phyloP scores from a whole-genome alignment of 2,797 vertebrate genomes.

The Neostethus bicornis region DNA sequence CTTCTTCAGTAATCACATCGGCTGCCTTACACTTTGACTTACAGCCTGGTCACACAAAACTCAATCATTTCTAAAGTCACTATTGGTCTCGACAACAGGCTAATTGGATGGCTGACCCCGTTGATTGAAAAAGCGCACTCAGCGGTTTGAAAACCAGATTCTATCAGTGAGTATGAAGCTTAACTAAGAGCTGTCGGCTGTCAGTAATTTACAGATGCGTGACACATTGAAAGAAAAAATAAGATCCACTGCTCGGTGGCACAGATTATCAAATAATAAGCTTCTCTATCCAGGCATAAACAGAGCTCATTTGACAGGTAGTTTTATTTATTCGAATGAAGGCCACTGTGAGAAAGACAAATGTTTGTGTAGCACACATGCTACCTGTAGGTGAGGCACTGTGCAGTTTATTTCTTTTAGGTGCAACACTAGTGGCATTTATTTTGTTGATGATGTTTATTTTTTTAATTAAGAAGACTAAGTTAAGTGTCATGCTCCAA shows the following conservation, averaged over 20 bases:
- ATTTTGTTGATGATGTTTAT: too few species aligned
- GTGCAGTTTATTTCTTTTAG: constrained; percentile 11
- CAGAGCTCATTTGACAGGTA: not conserved
- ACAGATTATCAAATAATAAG: constrained; percentile 4
- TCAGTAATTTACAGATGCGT: constrained; percentile 33
- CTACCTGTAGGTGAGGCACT: not conserved
- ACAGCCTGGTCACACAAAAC: constrained; percentile 47
- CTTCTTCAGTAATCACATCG: constrained; percentile 22
- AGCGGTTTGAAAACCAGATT: constrained; percentile 53
- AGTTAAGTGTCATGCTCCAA: too few species aligned
- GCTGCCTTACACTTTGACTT: constrained; percentile 35
- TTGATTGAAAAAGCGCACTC: constrained; percentile 49
- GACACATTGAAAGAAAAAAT: constrained; percentile 15
- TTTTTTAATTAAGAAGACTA: too few species aligned
- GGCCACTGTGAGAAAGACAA: not conserved
- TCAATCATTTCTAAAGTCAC: constrained; percentile 57
- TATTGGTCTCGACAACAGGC: constrained; percentile 42
- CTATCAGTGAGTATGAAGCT: constrained; percentile 38
- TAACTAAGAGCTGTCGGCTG: constrained; percentile 41
- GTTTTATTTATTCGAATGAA: not conserved
- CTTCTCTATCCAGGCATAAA: not conserved
- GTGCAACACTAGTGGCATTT: too few species aligned
- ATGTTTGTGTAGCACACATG: not conserved
- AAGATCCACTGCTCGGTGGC: not conserved
- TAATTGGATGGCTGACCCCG: constrained; percentile 64